Conservation (phyloP, 2,797 vertebrate species). For the Rhabdophis nuchalis region DNA sequence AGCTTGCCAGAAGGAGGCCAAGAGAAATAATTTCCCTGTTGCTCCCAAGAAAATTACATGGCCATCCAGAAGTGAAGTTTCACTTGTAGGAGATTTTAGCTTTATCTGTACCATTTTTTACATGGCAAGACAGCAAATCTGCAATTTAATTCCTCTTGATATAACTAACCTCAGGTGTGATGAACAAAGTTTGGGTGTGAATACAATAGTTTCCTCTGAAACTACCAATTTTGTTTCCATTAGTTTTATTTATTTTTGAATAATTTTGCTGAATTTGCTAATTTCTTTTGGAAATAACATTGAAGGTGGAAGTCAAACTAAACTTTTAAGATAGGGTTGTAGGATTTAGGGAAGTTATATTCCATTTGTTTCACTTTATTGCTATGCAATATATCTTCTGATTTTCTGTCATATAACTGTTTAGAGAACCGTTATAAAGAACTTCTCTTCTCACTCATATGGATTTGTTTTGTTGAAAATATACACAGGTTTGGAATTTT, state of each 20-base stretch:
- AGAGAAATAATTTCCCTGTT: neutral
- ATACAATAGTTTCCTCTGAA: neutral
- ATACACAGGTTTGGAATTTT: neutral
- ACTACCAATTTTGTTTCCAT: neutral
- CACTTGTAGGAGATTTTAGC: neutral
- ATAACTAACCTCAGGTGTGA: neutral
- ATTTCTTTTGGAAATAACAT: neutral
- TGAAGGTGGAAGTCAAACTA: neutral
- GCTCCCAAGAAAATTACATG: neutral
- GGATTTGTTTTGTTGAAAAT: neutral
- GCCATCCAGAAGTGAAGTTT: neutral
- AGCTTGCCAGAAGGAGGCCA: neutral
- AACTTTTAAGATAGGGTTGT: neutral
- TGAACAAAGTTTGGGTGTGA: neutral
- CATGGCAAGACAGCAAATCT: neutral
- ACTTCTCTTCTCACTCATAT: neutral
- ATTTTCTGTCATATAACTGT: neutral
- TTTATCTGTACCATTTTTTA: neutral
- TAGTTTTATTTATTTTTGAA: neutral
- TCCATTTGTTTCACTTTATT: neutral
- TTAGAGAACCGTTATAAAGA: neutral
- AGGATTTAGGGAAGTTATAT: neutral
- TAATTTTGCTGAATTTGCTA: neutral
- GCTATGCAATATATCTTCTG: neutral
- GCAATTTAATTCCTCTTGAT: neutral